phyloP scores from a whole-genome alignment of 2,113 vertebrate species.

The Tringa solitaria region DNA sequence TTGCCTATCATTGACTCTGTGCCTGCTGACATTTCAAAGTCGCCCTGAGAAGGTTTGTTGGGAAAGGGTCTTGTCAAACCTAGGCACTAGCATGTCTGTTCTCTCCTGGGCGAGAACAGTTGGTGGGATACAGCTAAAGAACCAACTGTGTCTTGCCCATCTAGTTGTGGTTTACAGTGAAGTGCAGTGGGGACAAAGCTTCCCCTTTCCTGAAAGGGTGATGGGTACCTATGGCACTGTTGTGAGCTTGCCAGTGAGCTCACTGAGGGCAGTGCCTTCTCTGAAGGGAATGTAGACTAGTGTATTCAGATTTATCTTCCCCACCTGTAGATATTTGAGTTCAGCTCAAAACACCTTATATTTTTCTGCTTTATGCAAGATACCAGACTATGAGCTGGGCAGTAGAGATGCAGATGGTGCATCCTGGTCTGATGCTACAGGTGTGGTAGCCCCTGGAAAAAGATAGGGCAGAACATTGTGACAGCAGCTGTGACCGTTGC shows the following conservation, averaged over 20 bases:
- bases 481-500: neutral
- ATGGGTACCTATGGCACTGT: fast-evolving
- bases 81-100: neutral
- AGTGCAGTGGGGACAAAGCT: neutral
- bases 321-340: neutral
- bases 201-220: neutral
- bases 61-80: neutral
- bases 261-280: neutral
- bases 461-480: neutral
- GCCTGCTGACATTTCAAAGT: neutral
- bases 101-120: neutral
- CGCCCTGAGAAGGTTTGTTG: neutral
- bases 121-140: neutral
- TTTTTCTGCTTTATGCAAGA: neutral
- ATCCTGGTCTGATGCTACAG: neutral
- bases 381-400: neutral
- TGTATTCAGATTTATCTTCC: neutral
- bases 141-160: neutral
- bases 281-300: neutral
- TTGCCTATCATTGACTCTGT: neutral
- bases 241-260: neutral
- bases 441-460: neutral
- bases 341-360: neutral
- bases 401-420: neutral
- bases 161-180: neutral